These are phyloP conservation scores for Drosophila neotestacea DNA, from an alignment of 2,888 invertebrate species.

Conservation along the genomic window DNA sequence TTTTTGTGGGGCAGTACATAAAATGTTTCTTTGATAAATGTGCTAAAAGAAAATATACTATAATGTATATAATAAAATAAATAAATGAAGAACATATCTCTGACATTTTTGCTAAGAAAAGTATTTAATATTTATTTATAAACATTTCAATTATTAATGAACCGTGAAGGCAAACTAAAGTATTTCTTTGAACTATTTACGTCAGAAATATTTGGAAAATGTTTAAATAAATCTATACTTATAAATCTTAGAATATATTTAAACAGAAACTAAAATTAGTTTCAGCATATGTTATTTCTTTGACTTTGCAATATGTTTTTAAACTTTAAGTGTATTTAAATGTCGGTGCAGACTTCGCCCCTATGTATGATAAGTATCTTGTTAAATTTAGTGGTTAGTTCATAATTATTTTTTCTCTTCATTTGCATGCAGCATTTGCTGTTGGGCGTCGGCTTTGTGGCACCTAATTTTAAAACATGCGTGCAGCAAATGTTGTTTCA, in stretches of 20 bases:
- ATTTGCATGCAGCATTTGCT: conserved; percentile 75
- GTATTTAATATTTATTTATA: too few relatives aligned
- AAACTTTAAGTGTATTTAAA: conserved; percentile 24
- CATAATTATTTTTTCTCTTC: conserved; percentile 10
- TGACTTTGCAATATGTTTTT: neutral
- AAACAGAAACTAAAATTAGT: neutral
- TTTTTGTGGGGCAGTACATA: too few relatives aligned
- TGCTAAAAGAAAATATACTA: neutral
- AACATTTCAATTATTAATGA: too few relatives aligned
- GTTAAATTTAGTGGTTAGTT: conserved; percentile 18
- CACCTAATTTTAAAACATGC: conserved; percentile 58
- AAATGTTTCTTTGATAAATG: neutral
- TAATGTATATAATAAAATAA: too few relatives aligned
- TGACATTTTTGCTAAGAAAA: too few relatives aligned
- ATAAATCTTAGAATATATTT: neutral
- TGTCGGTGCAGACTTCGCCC: neutral
- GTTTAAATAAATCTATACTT: neutral
- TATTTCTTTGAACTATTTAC: neutral
- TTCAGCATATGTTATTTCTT: neutral
- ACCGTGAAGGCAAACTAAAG: neutral
- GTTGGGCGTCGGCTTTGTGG: conserved; percentile 37
- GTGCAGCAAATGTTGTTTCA: conserved; percentile 61
- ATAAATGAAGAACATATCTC: too few relatives aligned
- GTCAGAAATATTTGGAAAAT: neutral
- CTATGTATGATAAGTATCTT: conserved; percentile 7